These are phyloP conservation scores for Neoitamus cyanurus DNA, from an alignment of 2,888 invertebrate genomes.

Conservation along the genomic window DNA sequence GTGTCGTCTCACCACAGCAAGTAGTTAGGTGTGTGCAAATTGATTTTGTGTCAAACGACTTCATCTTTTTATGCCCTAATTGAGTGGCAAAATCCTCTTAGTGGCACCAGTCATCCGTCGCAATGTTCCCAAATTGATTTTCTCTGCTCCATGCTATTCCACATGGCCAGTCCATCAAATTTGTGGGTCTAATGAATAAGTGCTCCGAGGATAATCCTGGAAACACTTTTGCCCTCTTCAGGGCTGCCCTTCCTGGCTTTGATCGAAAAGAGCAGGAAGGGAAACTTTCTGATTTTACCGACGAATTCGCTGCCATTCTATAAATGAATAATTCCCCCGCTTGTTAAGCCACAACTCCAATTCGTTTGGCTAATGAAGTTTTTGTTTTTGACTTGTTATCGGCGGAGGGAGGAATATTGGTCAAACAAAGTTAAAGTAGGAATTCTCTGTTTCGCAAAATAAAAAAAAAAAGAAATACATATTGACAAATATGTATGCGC, in stretches of 20 bases:
- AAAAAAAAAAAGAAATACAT: no score
- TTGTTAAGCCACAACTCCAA: neutral
- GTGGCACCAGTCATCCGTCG: neutral
- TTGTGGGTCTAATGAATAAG: neutral
- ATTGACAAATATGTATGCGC: no score
- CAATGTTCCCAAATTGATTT: conserved; percentile 1
- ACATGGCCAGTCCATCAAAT: neutral
- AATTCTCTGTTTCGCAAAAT: no score
- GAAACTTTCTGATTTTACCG: neutral
- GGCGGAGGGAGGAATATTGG: neutral
- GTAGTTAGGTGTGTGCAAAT: neutral
- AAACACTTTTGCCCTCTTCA: neutral
- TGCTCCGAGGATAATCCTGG: neutral
- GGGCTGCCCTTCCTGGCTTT: neutral
- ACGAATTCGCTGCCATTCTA: neutral
- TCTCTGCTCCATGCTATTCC: neutral
- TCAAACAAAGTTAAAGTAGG: no score
- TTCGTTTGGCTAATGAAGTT: neutral
- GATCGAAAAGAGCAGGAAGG: neutral
- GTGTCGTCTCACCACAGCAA: neutral
- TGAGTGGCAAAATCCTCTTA: conserved; percentile 1
- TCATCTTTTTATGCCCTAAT: conserved; percentile 5
- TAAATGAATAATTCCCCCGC: neutral
- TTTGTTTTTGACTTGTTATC: neutral
- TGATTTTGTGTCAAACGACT: conserved; percentile 1